phyloP scores from a whole-genome alignment of 2,888 invertebrate species.

The Magallana nippona region DNA sequence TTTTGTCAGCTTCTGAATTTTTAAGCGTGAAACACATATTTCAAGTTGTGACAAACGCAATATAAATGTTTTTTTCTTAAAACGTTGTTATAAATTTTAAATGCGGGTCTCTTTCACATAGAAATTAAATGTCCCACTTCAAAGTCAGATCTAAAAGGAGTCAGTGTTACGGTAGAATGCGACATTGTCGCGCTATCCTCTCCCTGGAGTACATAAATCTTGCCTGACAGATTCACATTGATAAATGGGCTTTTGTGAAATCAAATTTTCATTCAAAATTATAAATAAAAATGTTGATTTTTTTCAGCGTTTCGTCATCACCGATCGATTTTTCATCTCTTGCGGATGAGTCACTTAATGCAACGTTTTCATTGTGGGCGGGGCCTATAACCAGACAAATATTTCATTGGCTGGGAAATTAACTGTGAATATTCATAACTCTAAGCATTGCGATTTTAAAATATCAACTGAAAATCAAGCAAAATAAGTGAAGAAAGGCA shows the following conservation, averaged over 20 bases:
- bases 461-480: neutral
- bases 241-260: slow-evolving; percentile 21
- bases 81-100: slow-evolving; percentile 29
- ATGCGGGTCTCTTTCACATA: slow-evolving; percentile 25
- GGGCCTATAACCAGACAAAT: neutral
- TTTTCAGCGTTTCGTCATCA: slow-evolving; percentile 29
- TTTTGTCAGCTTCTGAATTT: slow-evolving; percentile 26
- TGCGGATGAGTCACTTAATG: neutral
- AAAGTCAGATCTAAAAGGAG: slow-evolving; percentile 13
- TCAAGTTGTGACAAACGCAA: slow-evolving; percentile 26
- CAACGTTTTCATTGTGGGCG: neutral
- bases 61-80: slow-evolving; percentile 21
- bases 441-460: neutral
- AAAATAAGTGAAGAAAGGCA: neutral
- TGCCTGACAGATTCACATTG: slow-evolving; percentile 1
- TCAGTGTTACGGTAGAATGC: slow-evolving; percentile 24
- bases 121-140: slow-evolving; percentile 35
- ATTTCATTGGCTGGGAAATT: neutral
- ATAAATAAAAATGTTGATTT: slow-evolving; percentile 21
- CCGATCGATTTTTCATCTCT: neutral
- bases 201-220: slow-evolving; percentile 19
- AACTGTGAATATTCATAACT: slow-evolving; percentile 6
- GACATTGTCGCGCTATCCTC: slow-evolving; percentile 14
- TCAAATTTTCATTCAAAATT: slow-evolving; percentile 18
- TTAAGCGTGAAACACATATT: slow-evolving; percentile 27